Base-by-base conservation (phyloP, 2,888 invertebrate genomes). In the Arge pagana region DNA sequence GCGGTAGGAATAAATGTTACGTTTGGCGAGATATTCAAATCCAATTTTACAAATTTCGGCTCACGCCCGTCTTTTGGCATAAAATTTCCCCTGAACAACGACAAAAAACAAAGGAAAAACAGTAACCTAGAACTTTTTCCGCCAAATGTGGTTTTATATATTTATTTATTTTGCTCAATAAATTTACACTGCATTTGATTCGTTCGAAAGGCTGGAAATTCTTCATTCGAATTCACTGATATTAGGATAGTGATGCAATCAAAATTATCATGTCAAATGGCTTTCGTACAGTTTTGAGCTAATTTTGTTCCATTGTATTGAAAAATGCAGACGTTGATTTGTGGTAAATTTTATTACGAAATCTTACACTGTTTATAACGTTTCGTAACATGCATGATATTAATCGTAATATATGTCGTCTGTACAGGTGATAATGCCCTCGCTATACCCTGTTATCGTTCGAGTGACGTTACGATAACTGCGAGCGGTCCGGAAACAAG, bases 401-500 rank as follows among this genome's bases (percentile, higher is more conserved):
- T 42, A 30, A 30, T 30, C 11, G n/a, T 11, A 7, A 4, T 10
- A 7, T 13, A n/a, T 30, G 18, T 42, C 13, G 11, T 42, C 42
- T n/a, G 36, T 11, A 10, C 16, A 28, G 30, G 30, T 31, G 53
- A 52, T n/a, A 48, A 48, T 13, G 15, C 45, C 6, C 26, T n/a
- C 7, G 7, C n/a, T n/a, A 13, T 40, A 8, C 23, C 26, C 24
- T 24, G 7, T 16, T 36, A 18, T 24, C 26, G 15, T 18, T 42
- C 28, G 35, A 24, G 21, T 24, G 42, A 50, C 43, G 37, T 52
- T 18, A 51, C 18, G 30, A 42, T 42, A 11, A 42, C 49, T 19
- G 58, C 52, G 39, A 63, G 60, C 53, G 54, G 40, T 30, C 53
- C 63, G 18, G 59, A 59, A 18, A 50, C 55, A 3, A 51, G 58